Evolutionary conservation across 2,113 vertebrate genomes (phyloP).

Genomic region (Psettodes erumei): DNA sequence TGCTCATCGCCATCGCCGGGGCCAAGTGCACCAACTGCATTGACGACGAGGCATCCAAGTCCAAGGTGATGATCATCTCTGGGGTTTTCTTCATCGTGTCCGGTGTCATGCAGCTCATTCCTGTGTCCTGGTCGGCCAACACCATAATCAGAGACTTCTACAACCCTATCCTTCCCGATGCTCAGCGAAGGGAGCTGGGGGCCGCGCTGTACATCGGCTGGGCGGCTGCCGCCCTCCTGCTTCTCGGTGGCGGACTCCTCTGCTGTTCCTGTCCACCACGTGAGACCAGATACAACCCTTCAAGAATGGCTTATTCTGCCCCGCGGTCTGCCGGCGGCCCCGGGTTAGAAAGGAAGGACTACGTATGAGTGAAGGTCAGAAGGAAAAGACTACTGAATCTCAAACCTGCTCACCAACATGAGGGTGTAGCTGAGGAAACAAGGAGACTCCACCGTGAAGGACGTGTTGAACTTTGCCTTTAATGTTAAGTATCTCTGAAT

Average conservation of each 20-base stretch:
- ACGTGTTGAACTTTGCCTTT: conserved; percentile 42
- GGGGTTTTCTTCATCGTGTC: conserved; percentile 82
- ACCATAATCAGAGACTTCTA: conserved; percentile 85
- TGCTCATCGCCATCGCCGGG: conserved; percentile 80
- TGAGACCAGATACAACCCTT: conserved; percentile 77
- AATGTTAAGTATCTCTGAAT: conserved; percentile 30
- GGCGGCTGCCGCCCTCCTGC: conserved; percentile 76
- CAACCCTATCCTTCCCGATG: conserved; percentile 77
- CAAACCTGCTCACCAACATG: neutral
- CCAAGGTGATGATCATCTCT: conserved; percentile 83
- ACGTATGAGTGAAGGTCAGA: conserved; percentile 68
- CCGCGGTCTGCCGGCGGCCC: conserved; percentile 70
- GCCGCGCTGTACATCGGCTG: conserved; percentile 82
- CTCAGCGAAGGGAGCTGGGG: conserved; percentile 81
- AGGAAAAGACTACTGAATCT: conserved; percentile 15
- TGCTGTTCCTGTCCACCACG: conserved; percentile 83
- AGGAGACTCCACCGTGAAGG: conserved; percentile 53
- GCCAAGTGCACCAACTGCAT: conserved; percentile 87
- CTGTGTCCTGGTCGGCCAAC: conserved; percentile 83
- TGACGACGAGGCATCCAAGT: conserved; percentile 81
- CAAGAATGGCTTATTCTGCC: conserved; percentile 78
- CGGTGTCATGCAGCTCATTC: conserved; percentile 83
- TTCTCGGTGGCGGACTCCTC: conserved; percentile 79
- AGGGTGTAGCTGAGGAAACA: conserved; percentile 13
- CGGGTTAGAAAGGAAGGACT: conserved; percentile 80